A percentile compares a stretch with the other conserved stretches of the same genome.
These are phyloP conservation scores for Bombus sylvicola DNA, from an alignment of 1,140 invertebrate genomes.

Conservation along the genomic window DNA sequence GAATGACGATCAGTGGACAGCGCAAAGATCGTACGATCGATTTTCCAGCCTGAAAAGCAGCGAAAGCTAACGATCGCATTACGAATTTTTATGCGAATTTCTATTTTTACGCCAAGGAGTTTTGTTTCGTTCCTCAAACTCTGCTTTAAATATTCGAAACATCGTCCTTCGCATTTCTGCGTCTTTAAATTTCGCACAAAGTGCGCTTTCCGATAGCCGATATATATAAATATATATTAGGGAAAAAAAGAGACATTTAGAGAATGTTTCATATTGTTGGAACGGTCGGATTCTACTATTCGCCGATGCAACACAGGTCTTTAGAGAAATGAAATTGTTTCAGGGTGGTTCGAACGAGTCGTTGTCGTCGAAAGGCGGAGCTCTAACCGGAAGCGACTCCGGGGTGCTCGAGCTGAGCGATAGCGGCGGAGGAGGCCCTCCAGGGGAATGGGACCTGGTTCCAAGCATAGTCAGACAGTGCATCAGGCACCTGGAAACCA, in stretches of 20 bases:
- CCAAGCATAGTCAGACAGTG: conserved; percentile 91
- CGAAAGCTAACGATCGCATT: no score
- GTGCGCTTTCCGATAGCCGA: no score
- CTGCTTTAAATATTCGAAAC: no score
- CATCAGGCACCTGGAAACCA: conserved; percentile 90
- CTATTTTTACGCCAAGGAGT: no score
- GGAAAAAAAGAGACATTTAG: no score
- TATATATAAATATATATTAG: no score
- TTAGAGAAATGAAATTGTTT: conserved; percentile 38
- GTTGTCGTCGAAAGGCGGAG: conserved; percentile 85
- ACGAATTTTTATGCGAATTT: no score
- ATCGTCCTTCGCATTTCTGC: no score
- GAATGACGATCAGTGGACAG: neutral
- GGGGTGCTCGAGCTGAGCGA: conserved; percentile 83
- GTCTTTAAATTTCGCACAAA: no score
- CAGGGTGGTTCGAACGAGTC: conserved; percentile 89
- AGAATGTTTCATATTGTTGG: neutral
- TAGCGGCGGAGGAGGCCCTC: conserved; percentile 72
- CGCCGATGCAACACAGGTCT: neutral
- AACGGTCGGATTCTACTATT: neutral
- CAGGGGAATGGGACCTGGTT: conserved; percentile 82
- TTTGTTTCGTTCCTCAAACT: no score
- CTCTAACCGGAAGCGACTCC: conserved; percentile 83
- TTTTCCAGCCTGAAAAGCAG: no score
- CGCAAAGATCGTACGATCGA: no score